Evolutionary conservation across 2,113 vertebrate species (phyloP), one percentile per base, ranked within the genome.

Genomic region (Anseranas semipalmata): DNA sequence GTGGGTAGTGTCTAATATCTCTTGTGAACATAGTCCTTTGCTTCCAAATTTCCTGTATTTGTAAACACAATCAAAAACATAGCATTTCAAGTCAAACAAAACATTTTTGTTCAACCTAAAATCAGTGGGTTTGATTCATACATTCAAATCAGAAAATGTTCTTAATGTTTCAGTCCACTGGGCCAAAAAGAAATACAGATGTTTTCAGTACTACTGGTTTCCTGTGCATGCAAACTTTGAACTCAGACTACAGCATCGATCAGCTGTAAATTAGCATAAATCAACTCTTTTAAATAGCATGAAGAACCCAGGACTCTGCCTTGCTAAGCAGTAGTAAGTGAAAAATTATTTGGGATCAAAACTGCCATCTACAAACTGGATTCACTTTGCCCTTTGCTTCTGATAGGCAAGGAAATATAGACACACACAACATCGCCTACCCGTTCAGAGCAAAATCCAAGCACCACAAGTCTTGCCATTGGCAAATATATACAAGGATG

Each of bases 401-500:
- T 12, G 46, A 46, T 7, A 52, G 22, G 33, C 56, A 89, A 80
- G 10, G 25, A 90, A 81, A 87, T 55, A 56, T 0, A 77, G 65
- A 86, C 3, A 62, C 6, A 53, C 5, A 30, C 21, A 92, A 37
- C 18, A 39, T 30, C 48, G 20, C 33, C n/a, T 32, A 60, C 4
- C 4, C 7, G 33, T 83, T 55, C 67, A 77, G 50, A 22, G 27
- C 8, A 80, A 93, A 88, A 80, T 52, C 41, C 50, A 88, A 85
- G 33, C 15, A 78, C 13, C 28, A 5, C 9, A 84, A 82, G 32
- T 50, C 43, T 50, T 76, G 37, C 37, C 50, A 85, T 65, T 2
- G 2, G 37, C 46, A 74, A 90, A 50, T 18, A 35, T 1, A 39
- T 10, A 56, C 17, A 39, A 15, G 1, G 0, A 85, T 45, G 56